Percentiles rank a stretch among this genome's conserved stretches.
These are phyloP conservation scores for Atrina japonica DNA, from an alignment of 2,888 invertebrate genomes.

Conservation along the genomic window DNA sequence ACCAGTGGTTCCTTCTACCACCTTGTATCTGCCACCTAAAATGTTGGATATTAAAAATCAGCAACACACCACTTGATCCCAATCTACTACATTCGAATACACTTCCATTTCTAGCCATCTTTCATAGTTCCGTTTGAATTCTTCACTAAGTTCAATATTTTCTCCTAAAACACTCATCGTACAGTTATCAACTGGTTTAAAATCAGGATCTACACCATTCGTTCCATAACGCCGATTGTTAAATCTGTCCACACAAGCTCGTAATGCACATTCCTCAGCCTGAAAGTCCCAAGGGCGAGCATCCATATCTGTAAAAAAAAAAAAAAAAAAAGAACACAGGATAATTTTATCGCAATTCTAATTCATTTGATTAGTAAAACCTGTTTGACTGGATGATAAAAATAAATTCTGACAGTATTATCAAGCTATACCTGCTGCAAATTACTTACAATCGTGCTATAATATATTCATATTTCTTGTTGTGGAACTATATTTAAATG, in stretches of 20 bases:
- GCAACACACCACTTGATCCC: conserved; percentile 82
- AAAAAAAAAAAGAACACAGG: conserved; percentile 1
- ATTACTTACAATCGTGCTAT: too few species aligned
- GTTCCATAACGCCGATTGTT: conserved; percentile 94
- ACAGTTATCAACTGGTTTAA: conserved; percentile 88
- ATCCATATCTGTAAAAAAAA: conserved; percentile 87
- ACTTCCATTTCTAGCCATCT: conserved; percentile 98
- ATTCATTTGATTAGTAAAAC: too few species aligned
- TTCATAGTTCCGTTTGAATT: conserved; percentile 87
- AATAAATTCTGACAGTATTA: too few species aligned
- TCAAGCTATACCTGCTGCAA: too few species aligned
- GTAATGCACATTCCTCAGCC: conserved; percentile 96
- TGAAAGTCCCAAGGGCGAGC: conserved; percentile 98
- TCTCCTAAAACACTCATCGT: conserved; percentile 90
- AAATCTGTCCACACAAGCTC: conserved; percentile 97
- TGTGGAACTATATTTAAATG: too few species aligned
- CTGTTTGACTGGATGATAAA: too few species aligned
- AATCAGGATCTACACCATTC: conserved; percentile 83
- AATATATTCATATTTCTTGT: too few species aligned
- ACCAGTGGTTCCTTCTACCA: too few species aligned
- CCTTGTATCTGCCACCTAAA: too few species aligned
- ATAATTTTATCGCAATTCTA: too few species aligned
- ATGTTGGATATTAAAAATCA: too few species aligned
- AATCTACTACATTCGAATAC: conserved; percentile 87
- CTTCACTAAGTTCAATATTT: conserved; percentile 92